Base-by-base conservation (phyloP, 2,113 vertebrate genomes). In the Dissostichus mawsoni region DNA sequence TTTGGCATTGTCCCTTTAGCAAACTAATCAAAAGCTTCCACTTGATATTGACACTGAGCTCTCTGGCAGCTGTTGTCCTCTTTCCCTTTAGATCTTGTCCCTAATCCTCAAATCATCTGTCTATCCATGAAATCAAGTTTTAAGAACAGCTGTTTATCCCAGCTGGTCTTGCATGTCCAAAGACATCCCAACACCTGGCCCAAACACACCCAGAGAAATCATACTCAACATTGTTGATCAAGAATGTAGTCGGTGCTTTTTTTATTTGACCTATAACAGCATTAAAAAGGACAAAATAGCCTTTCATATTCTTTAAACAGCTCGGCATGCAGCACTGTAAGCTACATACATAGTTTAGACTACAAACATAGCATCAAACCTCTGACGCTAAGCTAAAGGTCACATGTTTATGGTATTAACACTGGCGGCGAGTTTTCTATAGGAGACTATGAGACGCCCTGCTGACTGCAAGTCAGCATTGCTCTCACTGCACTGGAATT, bases 71-170 rank as follows among this genome's bases (percentile, higher is more conserved):
- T 89, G 85, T 36, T 58, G 65, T 74, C 51, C 55, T 29, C 74
- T 17, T 48, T 59, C 18, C 44, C 41, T 52, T 81, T 53, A 41
- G 36, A 74, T 80, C 63, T 68, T 18, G 11, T 80, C 48, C 11
- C 53, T 78, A 6, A 13, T 73, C 80, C 67, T 66, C 70, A 52
- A 5, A 56, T 76, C 20, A 75, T 41, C 74, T 56, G 67, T 68
- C 55, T 65, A 11, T 84, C 44, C 45, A 12, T 50, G 53, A 65
- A 69, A 63, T 61, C 29, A 29, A 48, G 52, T 64, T 86, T 67
- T 17, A 25, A 86, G 64, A 81, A 74, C 90, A 92, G 88, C 90
- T 88, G 90, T 83, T 82, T 76, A 79, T 80, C 75, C 48, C 81
- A 51, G 85, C 41, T 84, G 89, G 68, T 75, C 66, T 80, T 14